Conservation (phyloP, 2,113 vertebrate species). For the Cathartes aura region DNA sequence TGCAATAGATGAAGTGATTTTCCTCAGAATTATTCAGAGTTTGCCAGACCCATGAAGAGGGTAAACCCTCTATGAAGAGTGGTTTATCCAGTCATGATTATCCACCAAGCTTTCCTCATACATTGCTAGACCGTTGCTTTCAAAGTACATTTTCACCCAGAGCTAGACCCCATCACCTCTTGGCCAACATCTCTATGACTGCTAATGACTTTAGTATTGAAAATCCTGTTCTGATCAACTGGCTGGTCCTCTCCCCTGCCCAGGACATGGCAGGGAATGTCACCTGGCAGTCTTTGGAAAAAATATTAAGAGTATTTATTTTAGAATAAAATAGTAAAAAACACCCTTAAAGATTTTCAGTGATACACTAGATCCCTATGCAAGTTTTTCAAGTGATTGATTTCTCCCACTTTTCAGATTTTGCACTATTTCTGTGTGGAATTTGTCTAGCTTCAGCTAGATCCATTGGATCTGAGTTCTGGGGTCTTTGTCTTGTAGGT, state of each 20-base stretch:
- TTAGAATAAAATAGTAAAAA: not conserved
- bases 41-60: not conserved
- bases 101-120: not conserved
- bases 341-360: not conserved
- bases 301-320: not conserved
- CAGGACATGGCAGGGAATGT: not conserved
- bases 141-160: not conserved
- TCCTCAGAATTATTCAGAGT: not conserved
- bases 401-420: not conserved
- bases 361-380: accelerated
- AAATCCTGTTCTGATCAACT: not conserved
- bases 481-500: not conserved
- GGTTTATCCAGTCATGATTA: not conserved
- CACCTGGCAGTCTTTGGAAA: not conserved
- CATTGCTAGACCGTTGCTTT: not conserved
- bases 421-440: not conserved
- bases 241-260: not conserved
- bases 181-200: not conserved
- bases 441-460: not conserved
- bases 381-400: not conserved
- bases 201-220: not conserved
- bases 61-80: not conserved
- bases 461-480: not conserved
- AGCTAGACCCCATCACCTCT: not conserved
- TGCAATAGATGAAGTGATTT: not conserved